Evolutionary conservation across 2,888 invertebrate genomes (phyloP), one percentile per base, ranked within the genome.

Genomic region (Drosophila tripunctata): DNA sequence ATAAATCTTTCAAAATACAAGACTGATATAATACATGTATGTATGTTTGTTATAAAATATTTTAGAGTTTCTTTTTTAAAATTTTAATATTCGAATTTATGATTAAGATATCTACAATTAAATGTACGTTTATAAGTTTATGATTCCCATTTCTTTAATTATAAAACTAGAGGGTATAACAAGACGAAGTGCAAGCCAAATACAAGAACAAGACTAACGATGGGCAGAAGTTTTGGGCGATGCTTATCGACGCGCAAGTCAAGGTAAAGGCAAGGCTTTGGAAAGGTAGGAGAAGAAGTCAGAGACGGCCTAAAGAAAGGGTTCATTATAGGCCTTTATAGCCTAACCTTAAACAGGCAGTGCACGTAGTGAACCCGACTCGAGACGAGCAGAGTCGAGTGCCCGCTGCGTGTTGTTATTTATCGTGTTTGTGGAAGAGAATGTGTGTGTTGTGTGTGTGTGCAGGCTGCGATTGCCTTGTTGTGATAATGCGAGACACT

Each of bases 401-500:
- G 41, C 73, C 75, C 72, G 77, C 82, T 74, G 79, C 68, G 75
- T 66, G 68, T 70, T 79, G 85, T 81, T 81, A 81, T 81, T 81
- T 84, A 81, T 80, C 35, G 47, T 60, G 45, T 44, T 31, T 71
- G 41, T 33, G 45, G 62, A 51, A 50, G 43, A 35, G n/a, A 43
- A 51, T 54, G 47, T 52, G 36, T 52, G 45, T 41, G 30, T 55
- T 54, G 31, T 56, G 33, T 60, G 54, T 64, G 45, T 55, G 51
- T 47, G 36, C 66, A 56, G 58, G 55, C 54, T 45, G 70, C 57
- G 74, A 81, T 81, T 81, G 81, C 67, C 85, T 79, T 77, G 82
- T 77, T 85, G 77, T 79, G 81, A 81, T 81, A 85, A 77, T 81
- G 72, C 75, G 57, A 81, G 79, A 81, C 67, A 76, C 71, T 57